phyloP scores from a whole-genome alignment of 2,113 vertebrate genomes.

The Bolborhynchus lineola region DNA sequence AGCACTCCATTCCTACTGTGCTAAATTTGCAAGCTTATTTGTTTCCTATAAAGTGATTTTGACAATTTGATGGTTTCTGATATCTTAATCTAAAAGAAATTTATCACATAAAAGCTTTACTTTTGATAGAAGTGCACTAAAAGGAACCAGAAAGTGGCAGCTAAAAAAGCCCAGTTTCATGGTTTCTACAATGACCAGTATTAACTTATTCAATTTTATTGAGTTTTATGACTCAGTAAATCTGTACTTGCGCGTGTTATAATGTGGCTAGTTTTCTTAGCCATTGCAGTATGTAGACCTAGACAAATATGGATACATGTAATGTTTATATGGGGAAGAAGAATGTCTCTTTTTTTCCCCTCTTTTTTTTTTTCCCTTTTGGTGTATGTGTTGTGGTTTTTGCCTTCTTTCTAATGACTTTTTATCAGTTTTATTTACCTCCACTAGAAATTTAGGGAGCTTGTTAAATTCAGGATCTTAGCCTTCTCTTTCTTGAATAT shows the following conservation, averaged over 20 bases:
- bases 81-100: not conserved
- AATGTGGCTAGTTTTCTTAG: not conserved
- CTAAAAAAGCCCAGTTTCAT: not conserved
- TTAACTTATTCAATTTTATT: not conserved
- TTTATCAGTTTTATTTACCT: not conserved
- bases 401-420: not conserved
- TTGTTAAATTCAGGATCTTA: not conserved
- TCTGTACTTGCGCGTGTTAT: rapidly evolving
- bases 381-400: not conserved
- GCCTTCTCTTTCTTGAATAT: not conserved
- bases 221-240: not conserved
- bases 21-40: not conserved
- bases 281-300: not conserved
- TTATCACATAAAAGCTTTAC: not conserved
- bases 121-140: not conserved
- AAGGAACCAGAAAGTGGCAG: not conserved
- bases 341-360: not conserved
- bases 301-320: rapidly evolving
- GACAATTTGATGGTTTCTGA: not conserved
- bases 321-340: not conserved
- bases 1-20: not conserved
- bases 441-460: not conserved
- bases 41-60: not conserved
- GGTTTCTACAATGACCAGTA: not conserved
- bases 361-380: not conserved